phyloP scores from a whole-genome alignment of 2,888 invertebrate genomes.

The Epistrophella euchroma region DNA sequence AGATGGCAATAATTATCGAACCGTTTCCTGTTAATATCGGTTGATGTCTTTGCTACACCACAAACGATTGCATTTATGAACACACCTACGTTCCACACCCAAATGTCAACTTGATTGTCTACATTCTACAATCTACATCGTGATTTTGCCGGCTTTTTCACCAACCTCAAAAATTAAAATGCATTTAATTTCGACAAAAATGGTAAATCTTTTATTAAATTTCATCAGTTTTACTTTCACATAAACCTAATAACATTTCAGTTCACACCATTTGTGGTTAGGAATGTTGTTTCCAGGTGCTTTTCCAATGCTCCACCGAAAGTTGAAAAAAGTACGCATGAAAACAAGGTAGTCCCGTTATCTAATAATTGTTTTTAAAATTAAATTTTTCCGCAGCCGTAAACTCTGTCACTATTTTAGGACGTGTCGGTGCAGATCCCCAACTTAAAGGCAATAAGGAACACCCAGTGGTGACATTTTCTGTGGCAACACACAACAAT shows the following conservation, averaged over 20 bases:
- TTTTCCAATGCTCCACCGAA: conserved; percentile 67
- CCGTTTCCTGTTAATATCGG: too few relatives aligned
- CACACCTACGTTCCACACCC: too few relatives aligned
- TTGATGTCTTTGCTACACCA: too few relatives aligned
- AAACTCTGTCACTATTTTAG: conserved; percentile 93
- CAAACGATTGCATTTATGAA: too few relatives aligned
- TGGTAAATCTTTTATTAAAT: conserved; percentile 39
- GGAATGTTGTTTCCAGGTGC: conserved; percentile 17
- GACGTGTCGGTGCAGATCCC: conserved; percentile 95
- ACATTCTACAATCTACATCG: conserved; percentile 42
- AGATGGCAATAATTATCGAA: too few relatives aligned
- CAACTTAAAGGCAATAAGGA: conserved; percentile 92
- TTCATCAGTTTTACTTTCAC: background rate
- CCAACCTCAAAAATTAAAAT: conserved; percentile 33
- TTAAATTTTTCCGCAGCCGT: conserved; percentile 86
- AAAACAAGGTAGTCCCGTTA: background rate
- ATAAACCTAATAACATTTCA: conserved; percentile 28
- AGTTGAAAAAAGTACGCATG: conserved; percentile 80
- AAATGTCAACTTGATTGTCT: too few relatives aligned
- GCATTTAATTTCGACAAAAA: conserved; percentile 36
- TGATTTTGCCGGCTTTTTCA: conserved; percentile 54
- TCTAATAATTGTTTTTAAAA: background rate
- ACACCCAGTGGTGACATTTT: conserved; percentile 94
- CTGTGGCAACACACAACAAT: conserved; percentile 94
- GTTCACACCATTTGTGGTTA: conserved; percentile 36